phyloP scores from a whole-genome alignment of 2,113 vertebrate genomes.

The Ptilonorhynchus violaceus region DNA sequence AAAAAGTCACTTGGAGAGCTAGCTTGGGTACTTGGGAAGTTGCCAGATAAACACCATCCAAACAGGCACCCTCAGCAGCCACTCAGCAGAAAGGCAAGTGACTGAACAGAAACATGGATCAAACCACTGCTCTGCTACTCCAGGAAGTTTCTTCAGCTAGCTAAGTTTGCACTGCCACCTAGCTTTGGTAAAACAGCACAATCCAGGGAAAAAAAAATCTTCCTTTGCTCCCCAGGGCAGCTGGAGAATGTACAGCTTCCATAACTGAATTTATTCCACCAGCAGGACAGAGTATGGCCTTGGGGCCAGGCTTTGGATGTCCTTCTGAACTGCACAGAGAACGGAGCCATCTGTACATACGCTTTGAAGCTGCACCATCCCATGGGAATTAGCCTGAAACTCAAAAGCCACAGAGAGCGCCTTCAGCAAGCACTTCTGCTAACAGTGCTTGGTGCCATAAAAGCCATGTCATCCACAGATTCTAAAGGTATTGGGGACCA shows the following conservation, averaged over 20 bases:
- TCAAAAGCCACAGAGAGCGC: background rate
- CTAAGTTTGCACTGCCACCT: conserved; percentile 51
- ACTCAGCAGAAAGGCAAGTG: background rate
- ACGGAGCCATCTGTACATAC: background rate
- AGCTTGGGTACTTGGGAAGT: background rate
- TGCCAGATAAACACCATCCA: background rate
- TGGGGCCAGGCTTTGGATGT: background rate
- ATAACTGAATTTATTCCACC: background rate
- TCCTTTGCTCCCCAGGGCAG: background rate
- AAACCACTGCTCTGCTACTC: conserved; percentile 9
- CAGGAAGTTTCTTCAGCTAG: conserved; percentile 19
- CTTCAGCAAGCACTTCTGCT: background rate
- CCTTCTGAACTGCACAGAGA: background rate
- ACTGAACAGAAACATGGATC: background rate
- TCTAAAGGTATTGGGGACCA: background rate
- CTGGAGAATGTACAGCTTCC: background rate
- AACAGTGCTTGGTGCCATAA: background rate
- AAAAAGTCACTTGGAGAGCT: background rate
- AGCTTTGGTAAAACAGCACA: conserved; percentile 40
- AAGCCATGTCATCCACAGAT: background rate
- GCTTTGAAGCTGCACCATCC: background rate
- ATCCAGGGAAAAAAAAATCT: background rate
- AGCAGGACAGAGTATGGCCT: background rate
- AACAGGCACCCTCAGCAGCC: background rate
- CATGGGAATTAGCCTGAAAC: background rate